These are phyloP conservation scores for Rhodeus uyekii DNA, from an alignment of 2,797 vertebrate species.

Conservation along the genomic window DNA sequence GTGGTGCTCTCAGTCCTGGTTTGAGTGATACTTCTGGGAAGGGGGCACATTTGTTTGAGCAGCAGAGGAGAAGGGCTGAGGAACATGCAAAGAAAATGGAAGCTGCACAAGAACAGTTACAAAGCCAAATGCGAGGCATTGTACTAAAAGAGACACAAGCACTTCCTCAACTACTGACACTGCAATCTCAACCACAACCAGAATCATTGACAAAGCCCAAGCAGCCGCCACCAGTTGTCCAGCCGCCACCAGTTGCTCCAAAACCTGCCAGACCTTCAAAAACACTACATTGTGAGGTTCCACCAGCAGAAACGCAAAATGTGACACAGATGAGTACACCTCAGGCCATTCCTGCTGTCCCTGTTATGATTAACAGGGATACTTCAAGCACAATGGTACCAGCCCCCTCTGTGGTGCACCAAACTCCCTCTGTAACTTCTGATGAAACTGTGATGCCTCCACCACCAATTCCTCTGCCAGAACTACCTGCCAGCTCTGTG, in stretches of 20 bases:
- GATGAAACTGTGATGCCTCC: constrained; percentile 54
- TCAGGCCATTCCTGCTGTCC: background rate
- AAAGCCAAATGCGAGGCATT: constrained; percentile 53
- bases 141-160: constrained; percentile 34
- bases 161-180: constrained; percentile 15
- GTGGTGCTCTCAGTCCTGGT: constrained; percentile 76
- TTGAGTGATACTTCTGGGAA: constrained; percentile 86
- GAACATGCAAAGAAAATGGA: constrained; percentile 79
- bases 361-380: constrained; percentile 23
- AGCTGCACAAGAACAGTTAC: constrained; percentile 58
- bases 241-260: constrained; percentile 65
- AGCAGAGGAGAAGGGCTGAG: constrained; percentile 89
- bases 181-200: constrained; percentile 11
- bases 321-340: background rate
- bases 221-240: constrained; percentile 63
- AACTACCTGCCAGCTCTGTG: constrained; percentile 73
- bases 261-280: constrained; percentile 63
- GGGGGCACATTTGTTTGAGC: constrained; percentile 92
- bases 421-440: constrained; percentile 27
- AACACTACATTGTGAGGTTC: constrained; percentile 23
- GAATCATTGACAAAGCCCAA: constrained; percentile 51
- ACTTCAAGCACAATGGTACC: background rate
- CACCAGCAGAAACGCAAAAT: constrained; percentile 10
- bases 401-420: background rate
- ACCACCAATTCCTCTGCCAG: constrained; percentile 69